phyloP scores from a whole-genome alignment of 1,140 invertebrate species.

The Bombus turneri region DNA sequence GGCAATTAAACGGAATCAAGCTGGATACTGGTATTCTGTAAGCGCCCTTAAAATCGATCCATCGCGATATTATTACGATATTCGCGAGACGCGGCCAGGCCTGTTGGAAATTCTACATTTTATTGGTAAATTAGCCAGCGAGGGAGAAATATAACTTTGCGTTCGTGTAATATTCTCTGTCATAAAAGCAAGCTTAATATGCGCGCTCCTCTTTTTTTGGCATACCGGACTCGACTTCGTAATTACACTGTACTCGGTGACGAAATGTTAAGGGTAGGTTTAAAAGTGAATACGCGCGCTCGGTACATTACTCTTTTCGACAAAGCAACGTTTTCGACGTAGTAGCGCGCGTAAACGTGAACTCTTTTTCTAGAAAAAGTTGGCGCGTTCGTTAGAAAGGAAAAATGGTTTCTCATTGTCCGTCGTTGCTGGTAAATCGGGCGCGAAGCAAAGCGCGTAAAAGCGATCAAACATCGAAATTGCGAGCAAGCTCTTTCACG shows the following conservation, averaged over 20 bases:
- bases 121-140: not conserved
- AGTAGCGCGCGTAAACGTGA: not conserved
- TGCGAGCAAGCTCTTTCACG: not conserved
- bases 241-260: slow-evolving; percentile 25
- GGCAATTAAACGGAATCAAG: not conserved
- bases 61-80: not conserved
- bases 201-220: not conserved
- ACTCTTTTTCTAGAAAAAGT: not conserved
- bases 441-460: not conserved
- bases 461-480: slow-evolving; percentile 1
- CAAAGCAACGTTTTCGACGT: not conserved
- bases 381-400: not conserved
- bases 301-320: not conserved
- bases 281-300: not conserved
- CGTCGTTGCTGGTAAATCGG: not conserved
- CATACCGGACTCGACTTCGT: slow-evolving; percentile 5
- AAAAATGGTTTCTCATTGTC: not conserved
- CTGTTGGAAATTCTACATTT: not conserved
- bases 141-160: not conserved
- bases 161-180: slow-evolving; percentile 14
- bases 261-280: slow-evolving; percentile 14
- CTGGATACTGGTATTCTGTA: not conserved
- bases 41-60: not conserved
- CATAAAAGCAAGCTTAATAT: slow-evolving; percentile 1
- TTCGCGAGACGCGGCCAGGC: too few relatives aligned